A percentile compares a stretch with the other conserved stretches of the same genome.
These are phyloP conservation scores for Eurystomus gularis DNA, from an alignment of 2,113 vertebrate species.

Conservation along the genomic window DNA sequence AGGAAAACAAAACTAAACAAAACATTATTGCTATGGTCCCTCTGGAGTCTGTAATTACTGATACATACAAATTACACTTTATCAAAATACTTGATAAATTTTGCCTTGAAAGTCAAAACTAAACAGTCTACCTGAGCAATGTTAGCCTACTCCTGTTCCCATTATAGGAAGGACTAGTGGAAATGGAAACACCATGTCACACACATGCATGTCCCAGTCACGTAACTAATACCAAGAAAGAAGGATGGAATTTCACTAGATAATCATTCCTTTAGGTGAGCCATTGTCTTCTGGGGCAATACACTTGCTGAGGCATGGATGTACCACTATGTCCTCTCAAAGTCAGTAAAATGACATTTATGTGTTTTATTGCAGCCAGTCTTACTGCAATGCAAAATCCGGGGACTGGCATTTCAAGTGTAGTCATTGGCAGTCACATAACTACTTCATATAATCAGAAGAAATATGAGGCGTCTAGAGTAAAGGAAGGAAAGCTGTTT, in stretches of 20 bases:
- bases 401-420: neutral
- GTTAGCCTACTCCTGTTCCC: neutral
- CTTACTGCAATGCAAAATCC: neutral
- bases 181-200: accelerated
- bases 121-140: neutral
- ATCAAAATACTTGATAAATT: neutral
- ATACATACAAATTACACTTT: neutral
- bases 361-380: accelerated
- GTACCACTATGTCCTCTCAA: accelerated
- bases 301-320: accelerated
- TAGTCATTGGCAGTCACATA: neutral
- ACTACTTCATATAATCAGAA: neutral
- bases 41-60: neutral
- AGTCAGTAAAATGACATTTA: neutral
- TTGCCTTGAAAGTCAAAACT: neutral
- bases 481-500: neutral
- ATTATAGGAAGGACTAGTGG: neutral
- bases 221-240: neutral
- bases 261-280: neutral
- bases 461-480: neutral
- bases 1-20: neutral
- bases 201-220: neutral
- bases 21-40: neutral
- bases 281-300: neutral
- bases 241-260: neutral